A percentile compares a stretch with the other conserved stretches of the same genome.
These are phyloP conservation scores for Chorisops tibialis DNA, from an alignment of 2,888 invertebrate genomes.

Conservation along the genomic window DNA sequence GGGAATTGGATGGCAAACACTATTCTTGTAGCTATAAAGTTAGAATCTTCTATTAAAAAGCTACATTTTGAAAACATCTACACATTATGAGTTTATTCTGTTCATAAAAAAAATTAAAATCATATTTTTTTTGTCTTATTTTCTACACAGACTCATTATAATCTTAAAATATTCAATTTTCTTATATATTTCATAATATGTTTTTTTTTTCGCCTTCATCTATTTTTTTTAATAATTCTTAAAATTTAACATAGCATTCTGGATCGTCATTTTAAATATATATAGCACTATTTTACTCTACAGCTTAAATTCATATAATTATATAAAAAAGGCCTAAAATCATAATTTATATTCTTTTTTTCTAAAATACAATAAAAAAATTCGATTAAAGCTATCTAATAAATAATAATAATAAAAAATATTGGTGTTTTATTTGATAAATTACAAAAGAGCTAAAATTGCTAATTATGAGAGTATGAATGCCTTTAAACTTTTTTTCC, in stretches of 20 bases:
- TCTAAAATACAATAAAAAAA: constrained; percentile 1
- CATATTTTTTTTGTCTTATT: constrained; percentile 1
- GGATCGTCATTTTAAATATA: not conserved
- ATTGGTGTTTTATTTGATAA: not conserved
- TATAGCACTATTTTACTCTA: not conserved
- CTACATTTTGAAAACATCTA: constrained; percentile 15
- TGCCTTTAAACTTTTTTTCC: constrained; percentile 4
- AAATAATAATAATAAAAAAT: constrained; percentile 6
- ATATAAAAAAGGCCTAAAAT: constrained; percentile 13
- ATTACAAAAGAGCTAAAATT: not conserved
- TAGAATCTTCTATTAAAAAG: too few relatives aligned
- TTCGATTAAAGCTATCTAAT: constrained; percentile 24
- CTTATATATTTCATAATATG: constrained; percentile 3
- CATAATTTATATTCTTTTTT: constrained; percentile 10
- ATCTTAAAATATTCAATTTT: constrained; percentile 12
- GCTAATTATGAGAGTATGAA: too few relatives aligned
- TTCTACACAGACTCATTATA: constrained; percentile 17
- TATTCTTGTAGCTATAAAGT: too few relatives aligned
- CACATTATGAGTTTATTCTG: constrained; percentile 16
- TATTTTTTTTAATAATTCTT: not conserved
- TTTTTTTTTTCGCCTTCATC: too few relatives aligned
- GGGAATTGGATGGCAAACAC: too few relatives aligned
- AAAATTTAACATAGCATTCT: constrained; percentile 8
- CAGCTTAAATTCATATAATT: not conserved
- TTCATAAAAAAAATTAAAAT: constrained; percentile 12